Evolutionary conservation across 2,888 invertebrate genomes (phyloP).

Genomic region (Tineola bisselliella): DNA sequence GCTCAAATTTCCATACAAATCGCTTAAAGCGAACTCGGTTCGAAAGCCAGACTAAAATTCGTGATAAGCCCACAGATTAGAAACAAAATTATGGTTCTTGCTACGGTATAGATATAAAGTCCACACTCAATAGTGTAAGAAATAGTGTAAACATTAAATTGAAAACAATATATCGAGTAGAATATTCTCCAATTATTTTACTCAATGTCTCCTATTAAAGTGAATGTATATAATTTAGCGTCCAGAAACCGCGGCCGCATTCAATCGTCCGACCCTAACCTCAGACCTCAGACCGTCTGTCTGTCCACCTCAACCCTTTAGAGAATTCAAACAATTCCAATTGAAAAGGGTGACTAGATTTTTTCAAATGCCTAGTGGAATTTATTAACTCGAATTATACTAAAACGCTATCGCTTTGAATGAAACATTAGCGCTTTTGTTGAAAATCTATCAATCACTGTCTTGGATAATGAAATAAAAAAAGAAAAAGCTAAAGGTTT

Average conservation of each 20-base stretch:
- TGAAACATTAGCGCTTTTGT: no score
- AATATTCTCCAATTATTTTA: background rate
- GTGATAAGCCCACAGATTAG: no score
- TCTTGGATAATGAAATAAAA: background rate
- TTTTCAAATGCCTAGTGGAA: background rate
- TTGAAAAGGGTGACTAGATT: conserved; percentile 1
- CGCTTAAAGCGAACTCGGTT: no score
- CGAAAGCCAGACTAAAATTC: no score
- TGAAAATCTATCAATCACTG: background rate
- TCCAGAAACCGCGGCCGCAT: conserved; percentile 35
- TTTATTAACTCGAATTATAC: background rate
- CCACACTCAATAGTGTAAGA: no score
- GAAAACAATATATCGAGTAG: no score
- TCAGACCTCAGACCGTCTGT: conserved; percentile 26
- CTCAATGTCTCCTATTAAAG: conserved; percentile 1
- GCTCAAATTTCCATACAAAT: no score
- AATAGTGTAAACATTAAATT: no score
- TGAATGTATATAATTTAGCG: conserved; percentile 7
- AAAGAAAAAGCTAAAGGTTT: background rate
- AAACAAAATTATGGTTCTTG: no score
- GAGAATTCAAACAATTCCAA: conserved; percentile 27
- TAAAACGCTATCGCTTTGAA: no score
- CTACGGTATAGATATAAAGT: no score
- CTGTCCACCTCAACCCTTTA: conserved; percentile 25
- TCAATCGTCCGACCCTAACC: conserved; percentile 43